phyloP scores from a whole-genome alignment of 2,113 vertebrate species.

The Heterochromis multidens region DNA sequence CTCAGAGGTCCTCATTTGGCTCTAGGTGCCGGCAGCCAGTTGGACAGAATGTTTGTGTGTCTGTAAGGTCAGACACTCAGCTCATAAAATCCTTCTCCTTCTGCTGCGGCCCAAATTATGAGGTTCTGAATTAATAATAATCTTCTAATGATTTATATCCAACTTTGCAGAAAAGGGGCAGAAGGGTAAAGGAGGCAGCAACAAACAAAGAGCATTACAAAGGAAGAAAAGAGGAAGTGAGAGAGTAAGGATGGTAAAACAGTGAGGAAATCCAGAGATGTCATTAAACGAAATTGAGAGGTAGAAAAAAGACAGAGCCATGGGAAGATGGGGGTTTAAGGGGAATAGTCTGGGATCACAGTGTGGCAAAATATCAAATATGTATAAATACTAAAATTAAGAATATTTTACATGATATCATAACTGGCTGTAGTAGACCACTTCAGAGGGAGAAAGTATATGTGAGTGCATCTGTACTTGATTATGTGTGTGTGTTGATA shows the following conservation, averaged over 20 bases:
- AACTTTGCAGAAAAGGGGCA: neutral
- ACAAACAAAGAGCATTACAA: neutral
- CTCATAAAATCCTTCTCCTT: slow-evolving; percentile 4
- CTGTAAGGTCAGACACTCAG: slow-evolving; percentile 29
- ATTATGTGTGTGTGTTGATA: neutral
- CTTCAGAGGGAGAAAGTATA: neutral
- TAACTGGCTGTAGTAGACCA: neutral
- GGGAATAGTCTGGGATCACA: neutral
- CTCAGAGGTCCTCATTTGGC: slow-evolving; percentile 39
- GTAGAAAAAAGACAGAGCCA: neutral
- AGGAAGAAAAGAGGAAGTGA: neutral
- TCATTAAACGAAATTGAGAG: neutral
- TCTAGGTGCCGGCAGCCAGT: slow-evolving; percentile 26
- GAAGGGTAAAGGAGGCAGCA: neutral
- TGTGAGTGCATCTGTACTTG: neutral
- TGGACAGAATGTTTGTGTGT: slow-evolving; percentile 17
- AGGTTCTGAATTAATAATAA: slow-evolving; percentile 44
- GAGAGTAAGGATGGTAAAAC: neutral
- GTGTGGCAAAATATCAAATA: slow-evolving; percentile 15
- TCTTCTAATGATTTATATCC: slow-evolving; percentile 26
- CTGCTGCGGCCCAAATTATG: slow-evolving; percentile 24
- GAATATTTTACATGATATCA: neutral
- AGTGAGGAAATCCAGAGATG: neutral
- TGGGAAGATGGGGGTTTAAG: neutral
- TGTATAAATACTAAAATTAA: neutral